Conservation (phyloP, 2,888 invertebrate genomes). For the Scaptomyza polygonia region DNA sequence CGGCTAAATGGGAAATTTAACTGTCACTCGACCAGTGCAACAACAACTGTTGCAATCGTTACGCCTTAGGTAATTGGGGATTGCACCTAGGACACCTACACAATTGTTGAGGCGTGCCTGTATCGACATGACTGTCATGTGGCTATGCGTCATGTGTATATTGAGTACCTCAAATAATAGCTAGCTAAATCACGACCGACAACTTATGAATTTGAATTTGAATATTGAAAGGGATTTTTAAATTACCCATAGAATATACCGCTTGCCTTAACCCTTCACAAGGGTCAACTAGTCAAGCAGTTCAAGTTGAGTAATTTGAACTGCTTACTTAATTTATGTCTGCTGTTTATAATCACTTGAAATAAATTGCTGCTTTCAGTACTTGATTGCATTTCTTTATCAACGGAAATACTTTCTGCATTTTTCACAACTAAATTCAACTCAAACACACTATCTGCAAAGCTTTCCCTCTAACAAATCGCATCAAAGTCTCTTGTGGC, state of each 20-base stretch:
- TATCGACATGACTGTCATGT: constrained; percentile 1
- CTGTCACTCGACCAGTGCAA: constrained; percentile 50
- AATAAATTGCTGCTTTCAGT: neutral
- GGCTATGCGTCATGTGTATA: neutral
- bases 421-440: constrained; percentile 8
- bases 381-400: constrained; percentile 21
- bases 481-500: constrained; percentile 57
- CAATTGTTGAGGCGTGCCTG: constrained; percentile 13
- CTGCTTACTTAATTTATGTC: constrained; percentile 6
- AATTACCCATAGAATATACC: neutral
- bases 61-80: constrained; percentile 23
- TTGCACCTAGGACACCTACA: constrained; percentile 17
- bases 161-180: neutral
- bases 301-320: neutral
- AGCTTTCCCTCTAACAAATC: constrained; percentile 52
- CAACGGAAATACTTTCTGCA: constrained; percentile 15
- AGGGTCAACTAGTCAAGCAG: neutral
- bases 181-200: neutral
- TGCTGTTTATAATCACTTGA: constrained; percentile 6
- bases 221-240: neutral
- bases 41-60: constrained; percentile 1
- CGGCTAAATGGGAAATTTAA: constrained; percentile 67
- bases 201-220: neutral
- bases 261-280: neutral
- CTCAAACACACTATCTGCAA: constrained; percentile 20